Conservation (phyloP, 2,113 vertebrate species). For the Lethenteron reissneri region DNA sequence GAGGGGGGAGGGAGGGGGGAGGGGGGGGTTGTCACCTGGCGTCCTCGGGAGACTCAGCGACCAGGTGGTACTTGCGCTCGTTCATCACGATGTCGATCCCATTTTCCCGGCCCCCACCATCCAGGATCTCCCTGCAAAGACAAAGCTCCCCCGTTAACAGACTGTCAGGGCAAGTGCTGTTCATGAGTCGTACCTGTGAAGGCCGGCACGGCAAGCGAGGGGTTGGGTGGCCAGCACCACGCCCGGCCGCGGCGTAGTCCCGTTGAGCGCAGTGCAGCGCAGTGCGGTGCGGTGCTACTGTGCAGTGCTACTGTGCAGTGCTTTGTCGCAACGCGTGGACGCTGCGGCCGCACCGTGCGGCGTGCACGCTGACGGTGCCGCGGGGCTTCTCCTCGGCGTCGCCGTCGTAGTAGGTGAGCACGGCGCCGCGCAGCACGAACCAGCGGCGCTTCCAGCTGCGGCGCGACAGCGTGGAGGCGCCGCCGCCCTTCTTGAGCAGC, state of each 20-base stretch:
- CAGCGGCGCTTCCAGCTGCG: slow-evolving; percentile 94
- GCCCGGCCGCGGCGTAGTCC: too few species aligned
- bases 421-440: slow-evolving; percentile 84
- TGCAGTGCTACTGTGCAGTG: too few species aligned
- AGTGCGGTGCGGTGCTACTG: too few species aligned
- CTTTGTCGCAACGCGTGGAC: too few species aligned
- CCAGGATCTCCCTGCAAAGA: slow-evolving; percentile 52
- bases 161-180: too few species aligned
- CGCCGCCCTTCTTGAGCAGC: slow-evolving; percentile 83
- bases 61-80: slow-evolving; percentile 67
- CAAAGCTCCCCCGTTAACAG: background rate
- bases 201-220: too few species aligned
- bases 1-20: background rate
- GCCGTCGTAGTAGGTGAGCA: slow-evolving; percentile 81
- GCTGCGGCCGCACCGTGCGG: slow-evolving; percentile 35
- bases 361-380: slow-evolving; percentile 60
- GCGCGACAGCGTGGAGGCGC: slow-evolving; percentile 72
- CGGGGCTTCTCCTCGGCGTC: slow-evolving; percentile 81
- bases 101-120: slow-evolving; percentile 75
- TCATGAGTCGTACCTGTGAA: too few species aligned
- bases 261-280: too few species aligned
- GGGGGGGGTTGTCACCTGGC: slow-evolving; percentile 38
- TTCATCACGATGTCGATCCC: slow-evolving; percentile 67
- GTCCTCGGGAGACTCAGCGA: slow-evolving; percentile 80
- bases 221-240: too few species aligned